Evolutionary conservation across 2,888 invertebrate species (phyloP), one percentile per base, ranked within the genome.

Genomic region (Rhyacophila evoluta): DNA sequence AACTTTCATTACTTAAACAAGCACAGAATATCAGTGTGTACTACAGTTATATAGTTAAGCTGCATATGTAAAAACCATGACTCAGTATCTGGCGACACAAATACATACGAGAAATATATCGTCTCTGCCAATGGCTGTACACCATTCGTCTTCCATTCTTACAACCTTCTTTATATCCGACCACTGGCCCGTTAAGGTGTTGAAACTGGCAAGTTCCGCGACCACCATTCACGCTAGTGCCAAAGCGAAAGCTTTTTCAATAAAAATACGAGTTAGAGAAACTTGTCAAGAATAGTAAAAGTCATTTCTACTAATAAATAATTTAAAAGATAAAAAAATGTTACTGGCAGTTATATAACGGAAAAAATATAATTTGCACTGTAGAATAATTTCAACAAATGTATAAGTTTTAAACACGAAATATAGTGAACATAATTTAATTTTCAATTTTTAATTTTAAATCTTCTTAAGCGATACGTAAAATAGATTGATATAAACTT

Each of bases 131-230:
- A 27, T 69, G 69, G 69, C 25, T 12, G 27, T 19, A 36, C 25
- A n/a, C 75, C 27, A 75, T 75, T 39, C 70, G 70, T 71, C 75
- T 75, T 75, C 70, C 39, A 75, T 38, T 75, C 70, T 70, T 37
- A 11, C 8, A 36, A 39, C 70, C 15, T 70, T 75, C 75, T 75
- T 75, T 75, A 75, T 75, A 33, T 38, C n/a, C 75, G 69, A 27
- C 70, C 70, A 69, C 37, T 75, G 75, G 75, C 19, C 75, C 75
- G 75, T 75, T 70, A 70, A 75, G 75, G 75, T 75, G 75, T 33
- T 67, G 75, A 67, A 36, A 69, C 69, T 55, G 10, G 55, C 8
- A 55, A 55, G 55, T 55, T 19, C 19, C 28, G 69, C 28, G 11
- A 27, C 69, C 29, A 12, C 69, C 69, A 19, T 55, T 55, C 55